Percentiles rank a stretch among this genome's conserved stretches.
Conservation (phyloP, 2,113 vertebrate genomes). For the Jacana jacana region DNA sequence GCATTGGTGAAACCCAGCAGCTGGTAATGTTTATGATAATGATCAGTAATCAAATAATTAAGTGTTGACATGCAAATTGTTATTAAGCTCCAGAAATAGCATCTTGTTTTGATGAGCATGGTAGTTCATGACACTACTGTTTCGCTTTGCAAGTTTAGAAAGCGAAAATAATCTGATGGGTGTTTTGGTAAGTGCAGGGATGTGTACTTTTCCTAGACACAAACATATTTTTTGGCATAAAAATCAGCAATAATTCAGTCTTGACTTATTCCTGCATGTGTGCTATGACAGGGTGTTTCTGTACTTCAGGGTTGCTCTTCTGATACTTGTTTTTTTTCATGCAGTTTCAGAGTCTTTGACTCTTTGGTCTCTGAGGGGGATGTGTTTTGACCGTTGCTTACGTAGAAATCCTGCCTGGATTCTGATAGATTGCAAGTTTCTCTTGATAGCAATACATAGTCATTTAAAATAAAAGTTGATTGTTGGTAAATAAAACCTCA, state of each 20-base stretch:
- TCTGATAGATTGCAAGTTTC: neutral
- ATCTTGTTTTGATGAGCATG: neutral
- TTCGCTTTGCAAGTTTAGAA: neutral
- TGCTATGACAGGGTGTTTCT: neutral
- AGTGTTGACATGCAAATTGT: constrained; percentile 10
- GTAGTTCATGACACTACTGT: neutral
- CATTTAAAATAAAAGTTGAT: neutral
- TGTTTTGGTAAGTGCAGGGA: neutral
- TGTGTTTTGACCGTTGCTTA: neutral
- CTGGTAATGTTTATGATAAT: neutral
- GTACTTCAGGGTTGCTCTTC: neutral
- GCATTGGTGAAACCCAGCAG: neutral
- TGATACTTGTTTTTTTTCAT: neutral
- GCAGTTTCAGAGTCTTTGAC: neutral
- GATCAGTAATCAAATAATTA: constrained; percentile 30
- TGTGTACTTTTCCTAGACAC: neutral
- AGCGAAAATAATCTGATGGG: neutral
- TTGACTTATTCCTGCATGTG: neutral
- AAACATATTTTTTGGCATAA: neutral
- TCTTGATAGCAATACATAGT: neutral
- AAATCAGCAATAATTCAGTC: neutral
- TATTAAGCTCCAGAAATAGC: neutral
- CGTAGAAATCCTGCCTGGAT: neutral
- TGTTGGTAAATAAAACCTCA: neutral
- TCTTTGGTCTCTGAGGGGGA: neutral